Evolutionary conservation across 2,888 invertebrate genomes (phyloP).

Genomic region (Drosophila engyochracea): DNA sequence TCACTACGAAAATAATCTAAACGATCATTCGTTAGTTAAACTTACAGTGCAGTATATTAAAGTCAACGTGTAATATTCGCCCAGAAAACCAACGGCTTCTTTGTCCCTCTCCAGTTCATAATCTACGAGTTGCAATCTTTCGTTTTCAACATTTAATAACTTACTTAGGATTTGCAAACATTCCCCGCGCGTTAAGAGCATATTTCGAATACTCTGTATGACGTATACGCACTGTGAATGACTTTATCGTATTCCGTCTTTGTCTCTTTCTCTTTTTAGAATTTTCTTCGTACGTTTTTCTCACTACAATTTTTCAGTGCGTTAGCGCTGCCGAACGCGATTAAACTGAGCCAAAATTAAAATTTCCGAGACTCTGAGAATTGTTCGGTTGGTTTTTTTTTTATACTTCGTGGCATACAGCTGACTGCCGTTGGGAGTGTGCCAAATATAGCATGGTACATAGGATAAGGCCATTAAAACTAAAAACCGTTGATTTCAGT

Average conservation of each 20-base stretch:
- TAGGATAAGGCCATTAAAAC: slow-evolving; percentile 3
- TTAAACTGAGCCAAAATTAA: slow-evolving; percentile 52
- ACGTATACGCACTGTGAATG: slow-evolving; percentile 33
- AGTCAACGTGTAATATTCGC: slow-evolving; percentile 77
- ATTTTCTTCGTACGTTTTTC: background rate
- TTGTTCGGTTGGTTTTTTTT: slow-evolving; percentile 24
- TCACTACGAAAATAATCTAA: slow-evolving; percentile 28
- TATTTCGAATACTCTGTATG: slow-evolving; percentile 55
- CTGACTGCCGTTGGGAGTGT: slow-evolving; percentile 8
- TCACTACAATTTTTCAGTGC: slow-evolving; percentile 43
- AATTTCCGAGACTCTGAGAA: slow-evolving; percentile 34
- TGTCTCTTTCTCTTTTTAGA: slow-evolving; percentile 2
- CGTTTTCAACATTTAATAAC: slow-evolving; percentile 7
- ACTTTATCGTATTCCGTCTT: slow-evolving; percentile 2
- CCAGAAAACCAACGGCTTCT: slow-evolving; percentile 75
- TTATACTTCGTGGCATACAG: slow-evolving; percentile 20
- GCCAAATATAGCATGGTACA: slow-evolving; percentile 8
- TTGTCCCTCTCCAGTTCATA: slow-evolving; percentile 48
- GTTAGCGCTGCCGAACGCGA: slow-evolving; percentile 41
- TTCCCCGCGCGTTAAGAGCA: slow-evolving; percentile 62
- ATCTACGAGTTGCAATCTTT: slow-evolving; percentile 41
- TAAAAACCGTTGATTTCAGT: background rate
- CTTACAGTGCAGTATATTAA: slow-evolving; percentile 60
- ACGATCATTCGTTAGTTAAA: slow-evolving; percentile 14
- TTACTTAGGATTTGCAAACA: slow-evolving; percentile 68